Evolutionary conservation across 2,888 invertebrate species (phyloP), one percentile per base, ranked within the genome.

Genomic region (Lochmaea capreae): DNA sequence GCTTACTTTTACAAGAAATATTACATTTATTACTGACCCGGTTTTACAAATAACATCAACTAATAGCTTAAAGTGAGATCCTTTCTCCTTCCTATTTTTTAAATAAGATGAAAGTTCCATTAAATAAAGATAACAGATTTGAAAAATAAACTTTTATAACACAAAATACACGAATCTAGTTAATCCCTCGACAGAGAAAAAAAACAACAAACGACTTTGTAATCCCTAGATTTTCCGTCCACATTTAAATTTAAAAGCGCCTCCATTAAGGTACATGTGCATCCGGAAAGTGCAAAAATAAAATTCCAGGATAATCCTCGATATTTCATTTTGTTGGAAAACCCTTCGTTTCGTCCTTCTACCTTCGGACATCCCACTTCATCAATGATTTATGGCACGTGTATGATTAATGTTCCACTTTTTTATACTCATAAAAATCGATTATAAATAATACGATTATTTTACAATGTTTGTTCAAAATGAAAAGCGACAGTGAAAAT

Each of bases 231-330:
- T 61, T 61, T 61, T 18, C 14, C 39, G 61, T 33, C 33, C 39
- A 16, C 61, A 33, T 61, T 39, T 61, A 39, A 14, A 61, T 61
- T 61, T 61, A 61, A 61, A 61, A n/a, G 33, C 61, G n/a, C 33
- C 39, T 61, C 26, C 61, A 61, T 61, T 61, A 61, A 39, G 8
- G 39, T 61, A 61, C 61, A 39, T 39, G 54, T 18, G 61, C 61
- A 61, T 61, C 33, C 16, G 61, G 61, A 61, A 61, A 33, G 54
- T 39, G 16, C 61, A n/a, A n/a, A 39, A 33, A 61, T 61, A 61
- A 61, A 61, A 61, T 39, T 61, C 61, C 39, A 61, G 26, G 39
- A 39, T 14, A 61, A 61, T 61, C 12, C 16, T 18, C 61, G 61
- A 61, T 61, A 61, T 61, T 39, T 61, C 14, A 61, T 61, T 39